phyloP scores from a whole-genome alignment of 2,797 vertebrate species.

The Galagoides demidoff region DNA sequence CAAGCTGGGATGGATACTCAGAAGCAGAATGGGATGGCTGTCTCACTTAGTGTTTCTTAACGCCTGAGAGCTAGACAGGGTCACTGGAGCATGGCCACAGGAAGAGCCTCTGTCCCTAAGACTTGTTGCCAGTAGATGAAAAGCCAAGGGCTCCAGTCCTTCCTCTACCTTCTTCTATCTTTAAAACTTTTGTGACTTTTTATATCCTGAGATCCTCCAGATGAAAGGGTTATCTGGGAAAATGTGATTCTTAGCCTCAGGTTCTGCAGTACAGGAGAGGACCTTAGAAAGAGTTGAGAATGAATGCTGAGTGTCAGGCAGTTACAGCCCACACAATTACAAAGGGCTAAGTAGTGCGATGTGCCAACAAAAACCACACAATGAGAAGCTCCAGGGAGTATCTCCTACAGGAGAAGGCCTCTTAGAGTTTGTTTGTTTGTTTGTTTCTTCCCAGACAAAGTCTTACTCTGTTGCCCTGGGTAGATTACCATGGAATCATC shows the following conservation, averaged over 20 bases:
- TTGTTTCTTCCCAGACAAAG: too few relatives aligned
- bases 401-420: not conserved
- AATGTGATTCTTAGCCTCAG: not conserved
- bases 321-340: too few relatives aligned
- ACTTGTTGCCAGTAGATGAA: not conserved
- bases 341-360: not conserved
- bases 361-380: fast-evolving
- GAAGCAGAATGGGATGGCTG: not conserved
- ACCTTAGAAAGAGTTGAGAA: not conserved
- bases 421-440: not conserved
- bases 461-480: too few relatives aligned
- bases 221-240: not conserved
- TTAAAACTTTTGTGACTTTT: not conserved
- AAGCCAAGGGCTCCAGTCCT: not conserved
- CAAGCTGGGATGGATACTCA: not conserved
- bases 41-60: not conserved
- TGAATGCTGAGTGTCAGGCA: not conserved
- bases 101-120: not conserved
- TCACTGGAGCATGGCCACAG: too few relatives aligned
- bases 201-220: not conserved
- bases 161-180: not conserved
- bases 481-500: too few relatives aligned
- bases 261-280: not conserved
- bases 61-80: not conserved
- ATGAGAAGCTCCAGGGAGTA: not conserved